These are phyloP conservation scores for Halictus rubicundus DNA, from an alignment of 1,140 invertebrate genomes.

Conservation along the genomic window DNA sequence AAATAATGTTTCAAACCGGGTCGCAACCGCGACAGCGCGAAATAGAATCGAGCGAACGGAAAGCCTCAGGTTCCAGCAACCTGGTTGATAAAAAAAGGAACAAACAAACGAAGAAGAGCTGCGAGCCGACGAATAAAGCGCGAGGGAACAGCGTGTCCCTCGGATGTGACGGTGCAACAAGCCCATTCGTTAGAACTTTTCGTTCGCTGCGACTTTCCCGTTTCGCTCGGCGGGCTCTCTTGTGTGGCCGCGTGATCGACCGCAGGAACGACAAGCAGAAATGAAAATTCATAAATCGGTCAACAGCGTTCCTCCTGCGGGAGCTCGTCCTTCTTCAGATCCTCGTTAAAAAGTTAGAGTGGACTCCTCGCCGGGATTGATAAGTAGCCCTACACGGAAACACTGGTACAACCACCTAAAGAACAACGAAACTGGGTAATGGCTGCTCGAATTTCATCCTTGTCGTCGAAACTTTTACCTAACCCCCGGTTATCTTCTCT, in stretches of 20 bases:
- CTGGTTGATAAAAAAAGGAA: background rate
- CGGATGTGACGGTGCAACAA: constrained; percentile 14
- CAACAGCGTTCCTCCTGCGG: constrained; percentile 15
- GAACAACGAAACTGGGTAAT: too few species aligned
- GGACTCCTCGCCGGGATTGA: constrained; percentile 59
- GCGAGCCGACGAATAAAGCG: background rate
- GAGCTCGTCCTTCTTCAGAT: constrained; percentile 66
- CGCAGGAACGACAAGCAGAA: constrained; percentile 30
- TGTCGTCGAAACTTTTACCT: too few species aligned
- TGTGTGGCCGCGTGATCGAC: constrained; percentile 20
- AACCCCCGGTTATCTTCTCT: too few species aligned
- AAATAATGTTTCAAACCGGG: background rate
- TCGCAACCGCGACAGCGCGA: background rate
- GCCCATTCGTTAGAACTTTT: constrained; percentile 27
- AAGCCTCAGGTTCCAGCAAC: background rate
- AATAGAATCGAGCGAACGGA: background rate
- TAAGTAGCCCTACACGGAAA: constrained; percentile 55
- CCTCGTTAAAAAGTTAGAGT: constrained; percentile 76
- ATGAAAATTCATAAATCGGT: constrained; percentile 57
- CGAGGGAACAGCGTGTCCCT: background rate
- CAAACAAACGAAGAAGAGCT: background rate
- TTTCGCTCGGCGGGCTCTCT: too few species aligned
- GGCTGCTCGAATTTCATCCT: too few species aligned
- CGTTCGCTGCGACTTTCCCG: too few species aligned
- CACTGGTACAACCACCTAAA: background rate